Base-by-base conservation (phyloP, 2,797 vertebrate species). In the Molossus alvarezi region DNA sequence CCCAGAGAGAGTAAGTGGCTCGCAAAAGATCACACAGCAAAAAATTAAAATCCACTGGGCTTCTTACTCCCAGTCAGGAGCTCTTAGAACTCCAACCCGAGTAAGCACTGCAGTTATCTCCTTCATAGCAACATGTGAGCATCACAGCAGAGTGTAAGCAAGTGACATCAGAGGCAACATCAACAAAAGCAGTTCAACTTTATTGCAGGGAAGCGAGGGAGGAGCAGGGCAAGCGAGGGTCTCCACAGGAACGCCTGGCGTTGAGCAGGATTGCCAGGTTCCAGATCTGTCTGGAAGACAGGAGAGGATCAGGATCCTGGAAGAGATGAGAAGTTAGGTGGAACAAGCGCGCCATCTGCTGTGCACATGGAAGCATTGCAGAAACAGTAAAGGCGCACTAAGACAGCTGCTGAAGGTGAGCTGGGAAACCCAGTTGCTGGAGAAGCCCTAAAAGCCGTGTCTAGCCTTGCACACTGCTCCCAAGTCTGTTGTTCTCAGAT, bases 281-380 rank as follows among this genome's bases (percentile, higher is more conserved):
- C 84, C 57, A 27, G 58, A 25, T 82, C 86, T 17, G 48, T 65
- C 6, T 12, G 60, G 89, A 91, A 60, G 94, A 62, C 72, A 96
- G 93, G 92, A 91, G 91, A 82, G 88, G 96, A 65, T 92, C 84
- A 71, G 92, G 58, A 10, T 0, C 94, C 97, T 90, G 98, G 76
- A 95, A 97, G 29, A 98, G 58, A 93, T 0, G 1, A 20, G 0
- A 83, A 37, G 60, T 90, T 79, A 94, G 69, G 58, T 33, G 48
- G 94, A 25, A 58, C 96, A 90, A 81, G 94, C 88, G 82, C 92
- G 97, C 98, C 98, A 98, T 94, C 98, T 98, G 96, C 97, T 18
- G 98, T 29, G 95, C 9, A 60, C 12, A 23, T 1, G 45, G 82
- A 14, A 13, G 73, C 67, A 89, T 21, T 87, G 83, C 95, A 95